Conservation (phyloP, 2,888 invertebrate genomes). For the Apodemia hepburni region DNA sequence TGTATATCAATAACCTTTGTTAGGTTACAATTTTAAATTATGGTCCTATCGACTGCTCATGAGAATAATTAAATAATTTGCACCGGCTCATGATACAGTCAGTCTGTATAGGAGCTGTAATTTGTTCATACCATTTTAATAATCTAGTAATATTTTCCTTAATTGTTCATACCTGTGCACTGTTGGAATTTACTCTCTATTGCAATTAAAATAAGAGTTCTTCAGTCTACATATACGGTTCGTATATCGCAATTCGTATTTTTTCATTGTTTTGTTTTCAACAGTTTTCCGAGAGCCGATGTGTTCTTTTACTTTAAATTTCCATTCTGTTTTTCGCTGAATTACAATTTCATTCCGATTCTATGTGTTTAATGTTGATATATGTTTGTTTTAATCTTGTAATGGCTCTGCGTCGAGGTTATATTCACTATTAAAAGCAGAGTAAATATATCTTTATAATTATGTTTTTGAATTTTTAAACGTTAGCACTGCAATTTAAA, state of each 20-base stretch:
- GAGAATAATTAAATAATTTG: conserved; percentile 34
- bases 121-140: conserved; percentile 28
- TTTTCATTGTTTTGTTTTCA: conserved; percentile 15
- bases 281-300: conserved; percentile 15
- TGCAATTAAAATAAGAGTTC: conserved; percentile 9
- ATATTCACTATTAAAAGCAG: conserved; percentile 7
- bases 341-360: conserved; percentile 12
- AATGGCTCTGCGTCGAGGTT: neutral
- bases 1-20: conserved; percentile 39
- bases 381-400: conserved; percentile 12
- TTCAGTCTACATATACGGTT: neutral
- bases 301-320: conserved; percentile 14
- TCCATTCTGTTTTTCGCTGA: conserved; percentile 9
- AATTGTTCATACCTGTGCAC: conserved; percentile 2
- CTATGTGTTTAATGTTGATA: conserved; percentile 10
- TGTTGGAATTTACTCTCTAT: neutral
- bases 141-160: conserved; percentile 19
- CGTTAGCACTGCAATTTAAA: neutral
- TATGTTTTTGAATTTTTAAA: neutral
- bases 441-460: conserved; percentile 2
- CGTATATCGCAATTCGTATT: conserved; percentile 9
- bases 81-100: conserved; percentile 24
- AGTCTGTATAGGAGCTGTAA: conserved; percentile 33
- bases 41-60: conserved; percentile 29
- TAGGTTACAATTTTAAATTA: conserved; percentile 46